Evolutionary conservation across 2,797 vertebrate genomes (phyloP).

Genomic region (Australoheros facetus): DNA sequence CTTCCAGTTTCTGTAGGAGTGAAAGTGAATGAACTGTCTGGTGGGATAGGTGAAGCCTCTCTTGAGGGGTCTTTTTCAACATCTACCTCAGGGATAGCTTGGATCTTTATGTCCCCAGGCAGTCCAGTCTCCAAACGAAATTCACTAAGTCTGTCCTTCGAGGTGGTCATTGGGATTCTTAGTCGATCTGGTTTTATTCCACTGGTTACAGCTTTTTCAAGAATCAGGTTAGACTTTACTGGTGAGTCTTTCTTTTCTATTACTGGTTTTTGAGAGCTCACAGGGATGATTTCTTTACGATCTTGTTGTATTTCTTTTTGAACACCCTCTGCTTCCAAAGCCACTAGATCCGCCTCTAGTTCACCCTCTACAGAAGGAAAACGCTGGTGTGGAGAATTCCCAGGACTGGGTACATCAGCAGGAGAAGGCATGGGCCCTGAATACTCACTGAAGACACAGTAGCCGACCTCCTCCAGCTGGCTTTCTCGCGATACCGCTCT

Average conservation of each 20-base stretch:
- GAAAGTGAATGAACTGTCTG: slow-evolving; percentile 75
- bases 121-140: slow-evolving; percentile 73
- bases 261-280: slow-evolving; percentile 29
- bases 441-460: slow-evolving; percentile 92
- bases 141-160: slow-evolving; percentile 71
- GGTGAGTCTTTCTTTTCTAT: slow-evolving; percentile 67
- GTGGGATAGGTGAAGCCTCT: slow-evolving; percentile 78
- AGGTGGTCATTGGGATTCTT: slow-evolving; percentile 64
- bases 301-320: slow-evolving; percentile 26
- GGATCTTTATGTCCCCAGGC: slow-evolving; percentile 72
- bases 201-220: slow-evolving; percentile 74
- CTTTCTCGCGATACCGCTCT: slow-evolving; percentile 74
- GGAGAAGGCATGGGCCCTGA: slow-evolving; percentile 91
- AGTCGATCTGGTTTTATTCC: slow-evolving; percentile 75
- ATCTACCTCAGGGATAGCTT: slow-evolving; percentile 78
- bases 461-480: slow-evolving; percentile 86
- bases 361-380: slow-evolving; percentile 64
- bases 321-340: slow-evolving; percentile 2
- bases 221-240: slow-evolving; percentile 55
- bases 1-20: slow-evolving; percentile 37
- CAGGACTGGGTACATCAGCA: slow-evolving; percentile 76
- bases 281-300: slow-evolving; percentile 23
- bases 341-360: slow-evolving; percentile 31
- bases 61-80: slow-evolving; percentile 79
- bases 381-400: slow-evolving; percentile 53